phyloP scores from a whole-genome alignment of 2,113 vertebrate species.

The Sceloporus tristichus region DNA sequence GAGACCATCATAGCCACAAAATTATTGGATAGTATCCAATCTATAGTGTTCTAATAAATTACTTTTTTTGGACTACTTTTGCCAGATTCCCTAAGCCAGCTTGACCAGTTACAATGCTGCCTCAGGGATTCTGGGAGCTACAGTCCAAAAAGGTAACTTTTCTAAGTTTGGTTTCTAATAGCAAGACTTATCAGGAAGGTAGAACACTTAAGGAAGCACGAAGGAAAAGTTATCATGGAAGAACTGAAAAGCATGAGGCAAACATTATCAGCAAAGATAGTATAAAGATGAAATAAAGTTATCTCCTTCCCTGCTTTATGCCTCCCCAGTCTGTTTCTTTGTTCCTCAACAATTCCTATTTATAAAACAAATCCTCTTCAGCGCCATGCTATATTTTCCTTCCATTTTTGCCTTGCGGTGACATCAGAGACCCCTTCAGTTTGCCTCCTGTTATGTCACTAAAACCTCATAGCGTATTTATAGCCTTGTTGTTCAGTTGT shows the following conservation, averaged over 20 bases:
- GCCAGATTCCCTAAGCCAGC: too few relatives aligned
- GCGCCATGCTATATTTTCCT: background rate
- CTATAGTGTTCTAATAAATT: background rate
- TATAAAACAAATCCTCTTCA: background rate
- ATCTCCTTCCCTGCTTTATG: background rate
- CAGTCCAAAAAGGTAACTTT: too few relatives aligned
- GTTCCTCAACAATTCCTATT: background rate
- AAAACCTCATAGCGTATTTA: slow-evolving; percentile 24
- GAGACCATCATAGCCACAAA: background rate
- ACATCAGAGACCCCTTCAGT: slow-evolving; percentile 17
- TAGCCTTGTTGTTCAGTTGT: slow-evolving; percentile 31
- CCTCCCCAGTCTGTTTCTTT: background rate
- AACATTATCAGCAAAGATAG: background rate
- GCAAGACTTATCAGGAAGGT: background rate
- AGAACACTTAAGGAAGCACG: background rate
- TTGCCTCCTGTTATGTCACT: slow-evolving; percentile 39
- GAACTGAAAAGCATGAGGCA: background rate
- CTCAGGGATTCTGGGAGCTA: too few relatives aligned
- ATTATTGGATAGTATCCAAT: background rate
- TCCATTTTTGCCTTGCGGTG: slow-evolving; percentile 23
- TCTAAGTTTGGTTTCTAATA: background rate
- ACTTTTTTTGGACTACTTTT: too few relatives aligned
- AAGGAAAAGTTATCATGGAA: slow-evolving; percentile 1
- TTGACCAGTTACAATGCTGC: too few relatives aligned
- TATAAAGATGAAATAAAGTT: background rate